Evolutionary conservation across 1,140 invertebrate species (phyloP).

Genomic region (Temnothorax curvispinosus): DNA sequence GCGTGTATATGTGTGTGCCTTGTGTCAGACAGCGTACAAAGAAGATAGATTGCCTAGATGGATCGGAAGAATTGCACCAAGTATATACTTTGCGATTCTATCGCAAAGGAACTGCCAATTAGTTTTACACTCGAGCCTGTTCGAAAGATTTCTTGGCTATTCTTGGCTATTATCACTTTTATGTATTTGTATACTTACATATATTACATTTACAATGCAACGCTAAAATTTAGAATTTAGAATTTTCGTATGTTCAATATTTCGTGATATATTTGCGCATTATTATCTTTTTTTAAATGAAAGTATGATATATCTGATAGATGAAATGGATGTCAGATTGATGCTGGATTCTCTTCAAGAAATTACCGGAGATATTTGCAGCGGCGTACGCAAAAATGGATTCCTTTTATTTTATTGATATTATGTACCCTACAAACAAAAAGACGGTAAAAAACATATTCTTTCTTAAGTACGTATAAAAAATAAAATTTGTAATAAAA

Average conservation of each 20-base stretch:
- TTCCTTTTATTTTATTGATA: not conserved
- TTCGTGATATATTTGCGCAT: not conserved
- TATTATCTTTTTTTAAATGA: not conserved
- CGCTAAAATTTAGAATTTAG: not conserved
- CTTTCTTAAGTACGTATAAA: not conserved
- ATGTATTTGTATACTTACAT: not conserved
- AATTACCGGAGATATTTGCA: conserved; percentile 10
- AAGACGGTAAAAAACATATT: not conserved
- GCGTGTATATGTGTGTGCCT: not conserved
- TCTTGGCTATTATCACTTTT: not conserved
- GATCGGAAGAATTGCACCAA: conserved; percentile 3
- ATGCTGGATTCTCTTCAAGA: not conserved
- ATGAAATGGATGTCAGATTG: not conserved
- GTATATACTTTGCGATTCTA: not conserved
- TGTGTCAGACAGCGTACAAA: conserved; percentile 29
- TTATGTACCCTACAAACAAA: not conserved
- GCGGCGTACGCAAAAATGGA: conserved; percentile 13
- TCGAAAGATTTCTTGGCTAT: not conserved
- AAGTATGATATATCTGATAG: not conserved
- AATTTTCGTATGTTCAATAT: conserved; percentile 1
- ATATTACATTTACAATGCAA: not conserved
- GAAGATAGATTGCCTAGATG: conserved; percentile 33
- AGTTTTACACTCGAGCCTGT: not conserved
- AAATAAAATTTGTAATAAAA: not conserved
- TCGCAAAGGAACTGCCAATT: conserved; percentile 4